A percentile compares a stretch with the other conserved stretches of the same genome.
These are phyloP conservation scores for Allobates femoralis DNA, from an alignment of 2,797 vertebrate species.

Conservation along the genomic window DNA sequence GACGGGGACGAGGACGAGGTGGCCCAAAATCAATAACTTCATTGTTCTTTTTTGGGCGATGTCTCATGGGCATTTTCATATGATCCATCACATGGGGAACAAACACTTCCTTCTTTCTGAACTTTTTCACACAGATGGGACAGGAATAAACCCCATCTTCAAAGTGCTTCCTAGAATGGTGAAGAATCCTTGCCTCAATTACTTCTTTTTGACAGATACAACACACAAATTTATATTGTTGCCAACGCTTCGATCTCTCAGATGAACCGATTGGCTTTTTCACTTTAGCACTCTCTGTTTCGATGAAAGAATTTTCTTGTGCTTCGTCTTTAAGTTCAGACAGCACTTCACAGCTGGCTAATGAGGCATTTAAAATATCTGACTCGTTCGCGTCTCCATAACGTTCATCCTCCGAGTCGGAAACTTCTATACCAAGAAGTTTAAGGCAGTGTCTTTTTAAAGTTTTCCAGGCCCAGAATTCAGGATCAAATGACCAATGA, in stretches of 20 bases:
- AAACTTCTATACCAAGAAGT: constrained; percentile 84
- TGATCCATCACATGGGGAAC: constrained; percentile 91
- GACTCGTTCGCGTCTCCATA: constrained; percentile 78
- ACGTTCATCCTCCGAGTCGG: constrained; percentile 81
- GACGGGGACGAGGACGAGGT: too few species aligned
- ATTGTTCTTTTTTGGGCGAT: constrained; percentile 80
- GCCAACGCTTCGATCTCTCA: constrained; percentile 83
- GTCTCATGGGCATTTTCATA: constrained; percentile 80
- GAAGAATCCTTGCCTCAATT: constrained; percentile 86
- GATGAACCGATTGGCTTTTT: constrained; percentile 82
- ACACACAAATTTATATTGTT: constrained; percentile 89
- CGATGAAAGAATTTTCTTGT: constrained; percentile 71
- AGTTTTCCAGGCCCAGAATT: constrained; percentile 99
- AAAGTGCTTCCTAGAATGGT: constrained; percentile 94
- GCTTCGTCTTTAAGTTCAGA: constrained; percentile 75
- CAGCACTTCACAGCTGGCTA: constrained; percentile 75
- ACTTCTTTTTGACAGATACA: constrained; percentile 90
- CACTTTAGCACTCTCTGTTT: constrained; percentile 76
- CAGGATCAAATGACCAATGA: constrained; percentile 97
- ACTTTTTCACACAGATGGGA: constrained; percentile 89
- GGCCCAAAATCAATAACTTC: constrained; percentile 2
- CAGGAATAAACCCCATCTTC: constrained; percentile 86
- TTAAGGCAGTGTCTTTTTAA: constrained; percentile 90
- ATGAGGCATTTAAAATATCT: constrained; percentile 76
- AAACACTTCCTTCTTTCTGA: constrained; percentile 88